A percentile compares a stretch with the other conserved stretches of the same genome.
phyloP scores from a whole-genome alignment of 2,113 vertebrate species.

The Paramisgurnus dabryanus region DNA sequence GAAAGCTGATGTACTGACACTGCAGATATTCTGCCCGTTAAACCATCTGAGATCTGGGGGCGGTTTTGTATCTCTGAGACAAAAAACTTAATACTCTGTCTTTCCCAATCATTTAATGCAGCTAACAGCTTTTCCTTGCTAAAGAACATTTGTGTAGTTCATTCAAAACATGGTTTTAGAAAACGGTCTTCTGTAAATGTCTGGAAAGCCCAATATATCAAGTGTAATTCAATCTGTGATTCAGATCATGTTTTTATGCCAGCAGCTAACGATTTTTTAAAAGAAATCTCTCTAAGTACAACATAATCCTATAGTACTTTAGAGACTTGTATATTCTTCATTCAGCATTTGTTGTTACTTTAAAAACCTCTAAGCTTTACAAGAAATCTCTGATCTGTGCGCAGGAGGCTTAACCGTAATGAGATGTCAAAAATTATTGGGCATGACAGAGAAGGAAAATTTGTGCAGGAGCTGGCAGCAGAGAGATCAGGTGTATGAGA shows the following conservation, averaged over 20 bases:
- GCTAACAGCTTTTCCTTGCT: background rate
- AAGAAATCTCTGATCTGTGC: too few species aligned
- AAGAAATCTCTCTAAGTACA: background rate
- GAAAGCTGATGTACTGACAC: too few species aligned
- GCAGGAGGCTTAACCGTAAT: background rate
- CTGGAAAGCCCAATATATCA: background rate
- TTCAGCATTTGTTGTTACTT: conserved; percentile 4
- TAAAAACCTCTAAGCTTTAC: background rate
- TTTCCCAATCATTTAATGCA: background rate
- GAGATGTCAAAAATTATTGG: background rate
- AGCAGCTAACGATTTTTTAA: conserved; percentile 2
- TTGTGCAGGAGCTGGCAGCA: conserved; percentile 9
- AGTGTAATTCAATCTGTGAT: background rate
- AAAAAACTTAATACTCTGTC: background rate
- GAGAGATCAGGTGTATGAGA: conserved; percentile 9
- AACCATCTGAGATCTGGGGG: too few species aligned
- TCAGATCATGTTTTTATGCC: conserved; percentile 11
- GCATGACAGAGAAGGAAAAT: background rate
- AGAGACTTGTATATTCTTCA: conserved; percentile 4
- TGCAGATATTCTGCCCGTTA: too few species aligned
- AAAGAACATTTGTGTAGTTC: background rate
- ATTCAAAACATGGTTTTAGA: background rate
- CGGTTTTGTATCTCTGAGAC: too few species aligned
- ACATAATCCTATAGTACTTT: background rate
- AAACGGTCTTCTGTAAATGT: background rate